Conservation (phyloP, 2,113 vertebrate species). For the Phasianus colchicus region DNA sequence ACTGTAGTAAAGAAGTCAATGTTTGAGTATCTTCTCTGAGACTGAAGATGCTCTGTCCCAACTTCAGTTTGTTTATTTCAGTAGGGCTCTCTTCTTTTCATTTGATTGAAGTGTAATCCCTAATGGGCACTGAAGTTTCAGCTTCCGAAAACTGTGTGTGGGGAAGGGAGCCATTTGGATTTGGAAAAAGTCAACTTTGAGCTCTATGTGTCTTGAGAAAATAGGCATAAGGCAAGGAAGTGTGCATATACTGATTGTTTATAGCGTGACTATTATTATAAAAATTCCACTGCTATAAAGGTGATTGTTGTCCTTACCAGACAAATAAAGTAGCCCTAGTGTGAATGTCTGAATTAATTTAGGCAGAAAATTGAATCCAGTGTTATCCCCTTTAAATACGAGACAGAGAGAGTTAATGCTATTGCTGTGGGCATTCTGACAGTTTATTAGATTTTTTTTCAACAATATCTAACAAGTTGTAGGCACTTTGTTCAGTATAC, state of each 20-base stretch:
- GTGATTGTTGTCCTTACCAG: not conserved
- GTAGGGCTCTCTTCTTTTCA: not conserved
- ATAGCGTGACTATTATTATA: not conserved
- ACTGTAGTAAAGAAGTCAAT: not conserved
- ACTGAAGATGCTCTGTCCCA: not conserved
- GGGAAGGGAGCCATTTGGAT: not conserved
- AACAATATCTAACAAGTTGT: not conserved
- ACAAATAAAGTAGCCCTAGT: not conserved
- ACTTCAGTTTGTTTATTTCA: not conserved
- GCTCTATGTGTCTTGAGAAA: not conserved
- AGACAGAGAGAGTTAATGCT: not conserved
- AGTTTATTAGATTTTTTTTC: conserved; percentile 35
- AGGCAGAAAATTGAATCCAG: not conserved
- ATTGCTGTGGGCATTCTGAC: not conserved
- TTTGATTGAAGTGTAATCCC: not conserved
- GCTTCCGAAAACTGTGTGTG: not conserved
- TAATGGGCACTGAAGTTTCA: not conserved
- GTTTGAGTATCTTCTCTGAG: not conserved
- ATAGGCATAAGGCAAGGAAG: not conserved
- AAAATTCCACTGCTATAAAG: not conserved
- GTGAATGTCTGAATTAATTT: conserved; percentile 15
- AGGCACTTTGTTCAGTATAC: not conserved
- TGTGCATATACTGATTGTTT: not conserved
- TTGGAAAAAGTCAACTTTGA: not conserved
- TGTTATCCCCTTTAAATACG: not conserved